Conservation (phyloP, 2,888 invertebrate genomes). For the Deroplatys truncata region DNA sequence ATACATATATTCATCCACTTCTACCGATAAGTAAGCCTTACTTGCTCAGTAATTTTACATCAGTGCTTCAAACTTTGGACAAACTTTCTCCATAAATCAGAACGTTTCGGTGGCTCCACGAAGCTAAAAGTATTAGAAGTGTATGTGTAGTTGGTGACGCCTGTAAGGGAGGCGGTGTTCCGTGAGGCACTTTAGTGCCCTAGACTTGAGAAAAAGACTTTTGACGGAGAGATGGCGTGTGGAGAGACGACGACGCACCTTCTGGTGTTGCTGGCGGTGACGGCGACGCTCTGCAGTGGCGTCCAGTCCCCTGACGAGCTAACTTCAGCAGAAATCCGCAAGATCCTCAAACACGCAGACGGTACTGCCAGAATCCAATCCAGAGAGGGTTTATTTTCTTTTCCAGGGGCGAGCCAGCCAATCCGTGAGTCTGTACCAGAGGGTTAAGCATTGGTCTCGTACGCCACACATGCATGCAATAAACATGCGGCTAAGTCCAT, state of each 20-base stretch:
- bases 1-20: too few species aligned
- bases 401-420: not conserved
- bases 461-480: too few species aligned
- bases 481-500: too few species aligned
- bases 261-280: not conserved
- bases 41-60: too few species aligned
- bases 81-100: too few species aligned
- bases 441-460: not conserved
- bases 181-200: not conserved
- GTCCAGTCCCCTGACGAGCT: not conserved
- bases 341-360: not conserved
- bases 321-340: not conserved
- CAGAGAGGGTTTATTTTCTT: not conserved
- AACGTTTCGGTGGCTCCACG: too few species aligned
- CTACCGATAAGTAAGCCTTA: not conserved
- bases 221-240: not conserved
- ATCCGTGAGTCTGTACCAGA: not conserved
- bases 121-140: not conserved
- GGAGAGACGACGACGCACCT: not conserved
- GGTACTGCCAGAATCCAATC: not conserved
- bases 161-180: not conserved
- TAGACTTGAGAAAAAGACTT: not conserved
- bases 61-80: too few species aligned
- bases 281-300: not conserved
- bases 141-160: not conserved